Conservation (phyloP, 1,140 invertebrate genomes). For the Danaus melanippus region DNA sequence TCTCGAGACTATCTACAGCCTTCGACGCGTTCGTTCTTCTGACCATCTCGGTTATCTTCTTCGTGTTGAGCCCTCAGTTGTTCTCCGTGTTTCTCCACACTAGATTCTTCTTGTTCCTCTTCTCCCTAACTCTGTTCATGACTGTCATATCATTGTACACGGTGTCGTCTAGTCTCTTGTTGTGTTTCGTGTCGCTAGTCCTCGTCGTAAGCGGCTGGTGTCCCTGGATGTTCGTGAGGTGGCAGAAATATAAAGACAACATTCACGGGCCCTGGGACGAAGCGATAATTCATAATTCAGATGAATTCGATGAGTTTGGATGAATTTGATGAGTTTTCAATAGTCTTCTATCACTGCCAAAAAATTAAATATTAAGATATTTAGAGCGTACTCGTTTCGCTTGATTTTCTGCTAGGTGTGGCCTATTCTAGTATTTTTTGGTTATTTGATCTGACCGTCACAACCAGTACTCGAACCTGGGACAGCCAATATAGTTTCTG, state of each 20-base stretch:
- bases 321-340: background rate
- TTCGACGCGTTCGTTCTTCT: conserved; percentile 91
- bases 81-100: conserved; percentile 74
- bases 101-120: conserved; percentile 44
- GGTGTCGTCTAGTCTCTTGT: conserved; percentile 74
- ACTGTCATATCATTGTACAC: conserved; percentile 72
- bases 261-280: conserved; percentile 98
- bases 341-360: background rate
- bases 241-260: conserved; percentile 92
- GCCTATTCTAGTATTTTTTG: too few species aligned
- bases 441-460: too few species aligned
- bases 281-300: conserved; percentile 79
- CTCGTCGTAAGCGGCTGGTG: conserved; percentile 82
- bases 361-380: background rate
- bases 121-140: conserved; percentile 34
- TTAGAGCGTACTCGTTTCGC: too few species aligned
- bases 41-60: conserved; percentile 87
- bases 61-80: conserved; percentile 90
- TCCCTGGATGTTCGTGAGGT: conserved; percentile 84
- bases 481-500: too few species aligned
- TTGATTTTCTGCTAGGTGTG: too few species aligned
- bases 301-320: conserved; percentile 62
- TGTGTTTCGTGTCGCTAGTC: conserved; percentile 75
- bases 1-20: conserved; percentile 88
- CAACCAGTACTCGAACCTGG: too few species aligned